These are phyloP conservation scores for Drosophila antonietae DNA, from an alignment of 2,888 invertebrate species.

Conservation along the genomic window DNA sequence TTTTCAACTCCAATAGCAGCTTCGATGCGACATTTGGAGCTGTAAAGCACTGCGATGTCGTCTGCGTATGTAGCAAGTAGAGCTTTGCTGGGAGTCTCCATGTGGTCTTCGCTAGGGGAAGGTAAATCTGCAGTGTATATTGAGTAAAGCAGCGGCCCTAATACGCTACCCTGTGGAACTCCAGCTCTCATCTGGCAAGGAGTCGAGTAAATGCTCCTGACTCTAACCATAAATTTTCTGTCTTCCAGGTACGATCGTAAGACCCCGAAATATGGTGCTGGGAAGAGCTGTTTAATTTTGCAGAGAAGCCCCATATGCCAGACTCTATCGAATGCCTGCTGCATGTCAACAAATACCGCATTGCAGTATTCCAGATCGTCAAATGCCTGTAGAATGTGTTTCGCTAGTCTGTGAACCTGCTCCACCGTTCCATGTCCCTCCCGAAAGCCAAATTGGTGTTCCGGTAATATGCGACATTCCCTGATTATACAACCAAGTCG, in stretches of 20 bases:
- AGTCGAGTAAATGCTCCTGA: background rate
- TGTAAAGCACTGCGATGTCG: no score
- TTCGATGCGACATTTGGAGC: no score
- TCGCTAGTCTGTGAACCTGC: background rate
- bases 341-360: background rate
- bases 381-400: background rate
- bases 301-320: background rate
- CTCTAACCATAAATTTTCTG: background rate
- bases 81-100: no score
- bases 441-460: background rate
- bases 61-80: no score
- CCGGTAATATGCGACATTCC: background rate
- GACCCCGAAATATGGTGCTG: background rate
- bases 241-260: background rate
- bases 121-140: no score
- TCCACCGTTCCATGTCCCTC: background rate
- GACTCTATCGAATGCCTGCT: background rate
- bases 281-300: background rate
- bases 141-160: background rate
- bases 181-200: background rate
- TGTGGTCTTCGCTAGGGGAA: no score
- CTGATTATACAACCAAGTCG: background rate
- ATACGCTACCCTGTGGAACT: background rate
- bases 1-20: no score
- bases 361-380: background rate